Evolutionary conservation across 1,140 invertebrate species (phyloP), one percentile per base, ranked within the genome.

Genomic region (Rhizoglyphus robini): DNA sequence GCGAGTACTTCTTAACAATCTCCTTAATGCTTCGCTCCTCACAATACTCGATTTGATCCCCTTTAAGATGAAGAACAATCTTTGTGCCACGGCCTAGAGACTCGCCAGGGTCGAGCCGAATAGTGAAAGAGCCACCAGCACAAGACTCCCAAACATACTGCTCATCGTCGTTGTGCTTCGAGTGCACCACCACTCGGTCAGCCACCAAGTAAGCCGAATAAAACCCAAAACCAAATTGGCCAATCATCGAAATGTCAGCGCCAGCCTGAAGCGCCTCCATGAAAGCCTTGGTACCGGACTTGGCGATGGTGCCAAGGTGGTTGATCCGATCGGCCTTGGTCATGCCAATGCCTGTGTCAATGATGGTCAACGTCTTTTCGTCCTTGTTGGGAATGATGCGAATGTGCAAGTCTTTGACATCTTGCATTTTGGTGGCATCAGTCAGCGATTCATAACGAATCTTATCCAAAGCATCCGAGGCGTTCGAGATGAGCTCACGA

Each of bases 1-100:
- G 94, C 4, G 91, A 96, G 78, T 99, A 94, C 73, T 99, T 99
- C 83, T 96, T 97, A 1, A 99, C 90, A 32, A 99, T 86, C 72
- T 96, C 91, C 75, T 96, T 96, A 68, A 99, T 85, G 72, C 90
- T 89, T 67, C 83, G 81, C 74, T 98, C 94, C 75, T 98, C 92
- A 49, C 90, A 75, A 75, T 88, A 96, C 72, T 95, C 91, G 2
- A 82, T 80, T 72, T 93, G 86, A 74, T 96, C 91, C 76, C 95
- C 91, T 74, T 96, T 96, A 70, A 96, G 80, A 79, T 85, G 83
- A 34, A 96, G 80, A 13, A 87, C 82, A 72, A 96, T 90, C 76
- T 88, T 90, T 2, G 91, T 93, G 65, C 91, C 91, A 67, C 91
- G 83, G 29, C 85, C 85, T 13, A 95, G 71, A 0, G 85, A 84